A percentile compares a stretch with the other conserved stretches of the same genome.
Conservation (phyloP, 2,888 invertebrate species). For the Cyrtodaria siliqua region DNA sequence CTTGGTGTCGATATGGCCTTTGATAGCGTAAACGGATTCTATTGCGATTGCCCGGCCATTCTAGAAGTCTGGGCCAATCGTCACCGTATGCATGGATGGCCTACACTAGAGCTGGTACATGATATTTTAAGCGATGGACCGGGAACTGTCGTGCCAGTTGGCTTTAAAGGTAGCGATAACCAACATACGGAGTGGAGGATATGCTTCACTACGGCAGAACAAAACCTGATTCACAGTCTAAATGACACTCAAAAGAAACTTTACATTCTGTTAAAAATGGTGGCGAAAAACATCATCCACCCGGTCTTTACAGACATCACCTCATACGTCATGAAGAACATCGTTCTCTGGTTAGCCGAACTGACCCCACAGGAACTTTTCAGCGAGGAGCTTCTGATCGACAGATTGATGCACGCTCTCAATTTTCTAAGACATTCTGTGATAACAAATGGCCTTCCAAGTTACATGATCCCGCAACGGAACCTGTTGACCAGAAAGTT, state of each 20-base stretch:
- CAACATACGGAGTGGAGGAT: slow-evolving; percentile 1
- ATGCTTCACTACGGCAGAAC: not conserved
- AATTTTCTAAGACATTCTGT: not conserved
- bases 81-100: not conserved
- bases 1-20: too few species aligned
- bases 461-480: slow-evolving; percentile 15
- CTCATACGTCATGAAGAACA: slow-evolving; percentile 7
- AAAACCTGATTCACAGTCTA: not conserved
- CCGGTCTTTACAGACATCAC: not conserved
- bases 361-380: too few species aligned
- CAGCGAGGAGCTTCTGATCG: too few species aligned
- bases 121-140: not conserved
- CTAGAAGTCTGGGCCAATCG: not conserved
- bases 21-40: too few species aligned
- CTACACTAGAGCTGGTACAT: not conserved
- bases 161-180: not conserved
- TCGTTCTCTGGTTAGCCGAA: slow-evolving; percentile 1
- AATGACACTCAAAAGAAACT: slow-evolving; percentile 13
- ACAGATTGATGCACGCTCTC: too few species aligned
- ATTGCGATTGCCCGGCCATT: not conserved
- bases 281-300: not conserved
- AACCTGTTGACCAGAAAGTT: slow-evolving; percentile 12
- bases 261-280: not conserved
- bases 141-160: not conserved
- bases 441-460: not conserved